Evolutionary conservation across 2,113 vertebrate species (phyloP).

Genomic region (Otocyon megalotis): DNA sequence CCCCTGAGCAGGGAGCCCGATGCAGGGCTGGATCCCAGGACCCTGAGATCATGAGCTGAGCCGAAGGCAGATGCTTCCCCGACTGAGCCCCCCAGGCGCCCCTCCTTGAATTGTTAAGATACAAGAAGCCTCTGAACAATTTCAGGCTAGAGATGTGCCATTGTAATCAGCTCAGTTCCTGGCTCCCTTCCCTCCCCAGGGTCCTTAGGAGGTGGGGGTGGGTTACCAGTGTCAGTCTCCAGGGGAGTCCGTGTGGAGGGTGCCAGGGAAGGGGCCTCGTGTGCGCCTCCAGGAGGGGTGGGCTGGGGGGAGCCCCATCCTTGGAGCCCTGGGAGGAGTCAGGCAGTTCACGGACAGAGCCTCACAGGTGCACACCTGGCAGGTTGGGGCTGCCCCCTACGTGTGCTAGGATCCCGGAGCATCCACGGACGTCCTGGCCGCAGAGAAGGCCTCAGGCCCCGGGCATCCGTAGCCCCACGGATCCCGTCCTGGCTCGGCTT

Average conservation of each 20-base stretch:
- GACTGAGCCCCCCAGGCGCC: too few species aligned
- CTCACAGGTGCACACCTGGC: neutral
- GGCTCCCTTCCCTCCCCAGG: accelerated
- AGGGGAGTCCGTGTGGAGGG: neutral
- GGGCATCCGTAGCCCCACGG: neutral
- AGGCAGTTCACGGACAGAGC: neutral
- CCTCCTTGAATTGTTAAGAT: neutral
- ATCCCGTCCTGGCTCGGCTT: accelerated
- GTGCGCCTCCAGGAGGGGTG: too few species aligned
- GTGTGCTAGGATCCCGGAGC: neutral
- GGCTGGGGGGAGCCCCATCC: too few species aligned
- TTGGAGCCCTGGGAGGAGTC: too few species aligned
- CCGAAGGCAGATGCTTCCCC: too few species aligned
- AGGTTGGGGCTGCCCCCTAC: neutral
- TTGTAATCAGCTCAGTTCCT: neutral
- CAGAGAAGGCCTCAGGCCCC: neutral
- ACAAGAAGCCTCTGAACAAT: neutral
- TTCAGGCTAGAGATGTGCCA: accelerated
- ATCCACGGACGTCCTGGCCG: neutral
- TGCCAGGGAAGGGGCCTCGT: accelerated
- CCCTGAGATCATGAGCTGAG: too few species aligned
- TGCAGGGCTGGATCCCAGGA: too few species aligned
- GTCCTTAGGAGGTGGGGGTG: neutral
- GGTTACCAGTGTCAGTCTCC: neutral
- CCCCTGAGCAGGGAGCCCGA: too few species aligned